Percentiles rank a stretch among this genome's conserved stretches.
These are phyloP conservation scores for Anguilla marmorata DNA, from an alignment of 2,797 vertebrate species.

Conservation along the genomic window DNA sequence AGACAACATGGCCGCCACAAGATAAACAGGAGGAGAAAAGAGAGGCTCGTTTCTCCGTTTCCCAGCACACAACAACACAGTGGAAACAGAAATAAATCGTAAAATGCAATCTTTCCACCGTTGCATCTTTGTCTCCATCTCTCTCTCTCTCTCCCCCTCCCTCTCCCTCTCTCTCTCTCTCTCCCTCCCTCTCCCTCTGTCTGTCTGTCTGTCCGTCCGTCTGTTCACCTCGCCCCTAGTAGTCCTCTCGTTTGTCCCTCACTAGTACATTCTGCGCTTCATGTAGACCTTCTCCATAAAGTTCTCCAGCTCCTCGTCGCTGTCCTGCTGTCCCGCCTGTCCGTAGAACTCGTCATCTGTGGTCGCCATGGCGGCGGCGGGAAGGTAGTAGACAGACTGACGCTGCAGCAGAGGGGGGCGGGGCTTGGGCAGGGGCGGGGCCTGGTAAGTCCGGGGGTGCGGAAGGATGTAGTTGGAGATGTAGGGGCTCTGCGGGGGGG, in stretches of 20 bases:
- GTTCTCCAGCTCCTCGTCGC: slow-evolving; percentile 88
- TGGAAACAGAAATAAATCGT: slow-evolving; percentile 61
- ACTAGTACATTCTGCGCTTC: slow-evolving; percentile 80
- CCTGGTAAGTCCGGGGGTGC: slow-evolving; percentile 84
- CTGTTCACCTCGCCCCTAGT: slow-evolving; percentile 18
- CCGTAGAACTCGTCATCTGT: slow-evolving; percentile 74
- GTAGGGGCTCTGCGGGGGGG: slow-evolving; percentile 66
- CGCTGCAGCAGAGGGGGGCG: slow-evolving; percentile 65
- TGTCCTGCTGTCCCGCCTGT: slow-evolving; percentile 78
- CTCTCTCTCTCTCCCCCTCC: slow-evolving; percentile 33
- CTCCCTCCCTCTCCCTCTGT: slow-evolving; percentile 45
- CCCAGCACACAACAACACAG: slow-evolving; percentile 63
- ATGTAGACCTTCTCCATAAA: slow-evolving; percentile 91
- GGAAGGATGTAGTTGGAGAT: slow-evolving; percentile 87
- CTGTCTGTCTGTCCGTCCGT: slow-evolving; percentile 46
- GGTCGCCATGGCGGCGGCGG: slow-evolving; percentile 56
- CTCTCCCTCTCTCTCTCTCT: not conserved
- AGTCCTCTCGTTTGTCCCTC: slow-evolving; percentile 37
- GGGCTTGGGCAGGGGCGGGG: slow-evolving; percentile 72
- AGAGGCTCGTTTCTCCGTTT: slow-evolving; percentile 51
- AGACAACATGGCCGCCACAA: slow-evolving; percentile 44
- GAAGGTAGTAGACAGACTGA: slow-evolving; percentile 70
- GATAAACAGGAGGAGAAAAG: slow-evolving; percentile 55
- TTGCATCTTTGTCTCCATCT: slow-evolving; percentile 47
- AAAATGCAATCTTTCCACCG: slow-evolving; percentile 62